Base-by-base conservation (phyloP, 2,797 vertebrate genomes). In the Manis pentadactyla region DNA sequence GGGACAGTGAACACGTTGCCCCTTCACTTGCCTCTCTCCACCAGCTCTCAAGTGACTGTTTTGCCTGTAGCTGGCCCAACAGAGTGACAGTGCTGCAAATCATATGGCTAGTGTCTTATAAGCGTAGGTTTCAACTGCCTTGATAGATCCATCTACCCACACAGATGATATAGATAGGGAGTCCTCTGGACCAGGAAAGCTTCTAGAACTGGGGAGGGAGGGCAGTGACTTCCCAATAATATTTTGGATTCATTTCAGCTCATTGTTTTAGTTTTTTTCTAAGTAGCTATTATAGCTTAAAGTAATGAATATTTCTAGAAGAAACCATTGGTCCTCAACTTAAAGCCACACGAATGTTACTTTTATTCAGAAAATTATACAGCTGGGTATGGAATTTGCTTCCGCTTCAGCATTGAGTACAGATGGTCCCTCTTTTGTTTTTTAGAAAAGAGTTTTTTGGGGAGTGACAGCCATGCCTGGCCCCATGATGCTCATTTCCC, bases 261-360 rank as follows among this genome's bases (percentile, higher is more conserved):
- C 19, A 49, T 64, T 53, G 13, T 64, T 64, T 5, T 63, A 27
- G 59, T 55, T 91, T 73, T 83, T 64, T 6, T 46, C 23, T 92
- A 90, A 95, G 34, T 46, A 77, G 21, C 18, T 73, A 13, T 64
- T 66, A 81, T n/a, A 86, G 31, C 87, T 49, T 93, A 77, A 95
- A 90, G 87, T 73, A 82, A 74, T 79, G n/a, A 78, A 25, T 84
- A 85, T 85, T 91, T 95, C 49, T 73, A 66, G 85, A 94, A 90
- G 37, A 85, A 92, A 74, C 7, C 17, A n/a, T 69, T 14, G 11
- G 4, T 79, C 46, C 19, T 85, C 29, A 73, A 55, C 34, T 95
- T 57, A 93, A 92, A 84, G 39, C 71, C 77, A 61, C 55, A 53
- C 73, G n/a, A 51, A 66, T 91, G 37, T 87, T 85, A 87, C 66